These are phyloP conservation scores for Chiroxiphia lanceolata DNA, from an alignment of 2,797 vertebrate species.

Conservation along the genomic window DNA sequence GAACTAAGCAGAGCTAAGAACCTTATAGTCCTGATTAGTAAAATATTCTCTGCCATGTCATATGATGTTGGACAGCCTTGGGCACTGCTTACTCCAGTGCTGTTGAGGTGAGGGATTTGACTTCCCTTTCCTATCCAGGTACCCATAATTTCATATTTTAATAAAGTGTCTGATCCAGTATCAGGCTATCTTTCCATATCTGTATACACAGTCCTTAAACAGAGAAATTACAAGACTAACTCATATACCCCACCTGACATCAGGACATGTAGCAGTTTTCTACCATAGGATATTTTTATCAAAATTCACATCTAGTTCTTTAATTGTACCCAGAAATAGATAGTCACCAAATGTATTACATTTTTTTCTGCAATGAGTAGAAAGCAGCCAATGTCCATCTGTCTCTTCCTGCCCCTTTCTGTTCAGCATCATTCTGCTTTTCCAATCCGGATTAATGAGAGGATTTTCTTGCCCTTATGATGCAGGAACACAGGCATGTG, in stretches of 20 bases:
- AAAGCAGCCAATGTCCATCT: background rate
- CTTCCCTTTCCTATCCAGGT: background rate
- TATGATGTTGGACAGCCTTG: background rate
- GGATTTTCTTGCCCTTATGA: constrained; percentile 40
- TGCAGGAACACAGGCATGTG: background rate
- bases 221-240: background rate
- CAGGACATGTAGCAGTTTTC: background rate
- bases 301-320: background rate
- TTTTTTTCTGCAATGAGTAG: background rate
- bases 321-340: background rate
- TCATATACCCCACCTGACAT: background rate
- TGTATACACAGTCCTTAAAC: background rate
- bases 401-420: background rate
- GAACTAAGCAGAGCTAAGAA: background rate
- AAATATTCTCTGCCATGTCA: background rate
- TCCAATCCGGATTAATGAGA: background rate
- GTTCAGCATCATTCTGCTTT: background rate
- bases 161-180: background rate
- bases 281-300: background rate
- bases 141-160: background rate
- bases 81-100: background rate
- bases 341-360: background rate
- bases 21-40: background rate
- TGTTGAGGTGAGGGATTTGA: background rate
- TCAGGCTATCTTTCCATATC: background rate